Evolutionary conservation across 2,797 vertebrate genomes (phyloP).

Genomic region (Molossus molossus): DNA sequence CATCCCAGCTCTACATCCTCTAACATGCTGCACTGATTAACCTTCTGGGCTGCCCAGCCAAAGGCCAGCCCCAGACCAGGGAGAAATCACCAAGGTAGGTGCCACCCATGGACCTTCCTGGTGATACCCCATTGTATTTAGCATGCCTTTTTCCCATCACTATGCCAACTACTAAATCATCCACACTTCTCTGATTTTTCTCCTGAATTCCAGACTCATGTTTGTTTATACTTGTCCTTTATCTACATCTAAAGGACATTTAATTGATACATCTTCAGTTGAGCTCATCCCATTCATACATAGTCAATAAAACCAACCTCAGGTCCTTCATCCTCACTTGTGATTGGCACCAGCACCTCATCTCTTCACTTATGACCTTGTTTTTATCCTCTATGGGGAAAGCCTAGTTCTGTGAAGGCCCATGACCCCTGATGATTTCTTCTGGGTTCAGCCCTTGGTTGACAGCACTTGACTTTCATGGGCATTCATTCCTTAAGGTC

Average conservation of each 20-base stretch:
- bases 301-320: neutral
- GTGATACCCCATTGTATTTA: neutral
- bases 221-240: neutral
- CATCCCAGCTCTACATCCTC: neutral
- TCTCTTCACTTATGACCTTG: neutral
- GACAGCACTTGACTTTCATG: no score
- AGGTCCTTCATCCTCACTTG: neutral
- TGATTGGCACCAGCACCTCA: neutral
- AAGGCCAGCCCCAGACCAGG: neutral
- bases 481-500: fast-evolving
- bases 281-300: neutral
- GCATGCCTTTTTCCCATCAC: neutral
- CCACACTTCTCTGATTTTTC: neutral
- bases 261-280: no score
- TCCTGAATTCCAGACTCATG: neutral
- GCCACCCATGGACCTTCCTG: neutral
- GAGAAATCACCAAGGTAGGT: neutral
- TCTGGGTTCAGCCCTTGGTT: neutral
- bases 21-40: neutral
- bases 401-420: neutral
- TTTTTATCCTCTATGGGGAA: neutral
- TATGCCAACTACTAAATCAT: neutral
- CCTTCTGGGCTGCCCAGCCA: neutral
- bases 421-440: neutral
- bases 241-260: no score